phyloP scores from a whole-genome alignment of 2,888 invertebrate genomes.

The Melikaiella ostensackeni region DNA sequence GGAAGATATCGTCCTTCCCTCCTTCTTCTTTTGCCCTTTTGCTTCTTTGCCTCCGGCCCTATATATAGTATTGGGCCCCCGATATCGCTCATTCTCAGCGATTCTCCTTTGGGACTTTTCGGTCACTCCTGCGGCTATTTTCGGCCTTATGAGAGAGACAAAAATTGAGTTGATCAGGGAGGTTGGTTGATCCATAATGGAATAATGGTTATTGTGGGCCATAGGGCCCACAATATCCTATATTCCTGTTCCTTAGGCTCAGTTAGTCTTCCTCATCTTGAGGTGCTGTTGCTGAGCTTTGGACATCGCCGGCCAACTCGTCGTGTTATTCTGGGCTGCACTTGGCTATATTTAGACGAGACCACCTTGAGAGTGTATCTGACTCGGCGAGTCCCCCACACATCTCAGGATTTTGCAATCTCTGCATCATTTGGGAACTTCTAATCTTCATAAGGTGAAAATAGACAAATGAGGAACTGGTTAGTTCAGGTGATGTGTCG shows the following conservation, averaged over 20 bases:
- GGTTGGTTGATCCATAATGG: background rate
- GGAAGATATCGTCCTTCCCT: background rate
- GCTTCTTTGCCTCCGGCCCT: background rate
- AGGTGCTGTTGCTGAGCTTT: slow-evolving; percentile 34
- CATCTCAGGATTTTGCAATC: background rate
- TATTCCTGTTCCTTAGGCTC: background rate
- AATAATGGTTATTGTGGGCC: background rate
- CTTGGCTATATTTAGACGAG: slow-evolving; percentile 75
- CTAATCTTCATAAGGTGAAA: background rate
- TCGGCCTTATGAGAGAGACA: background rate
- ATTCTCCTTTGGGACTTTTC: background rate
- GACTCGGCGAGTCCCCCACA: slow-evolving; percentile 43
- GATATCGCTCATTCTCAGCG: background rate
- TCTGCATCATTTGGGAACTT: slow-evolving; percentile 1
- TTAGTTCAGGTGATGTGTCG: background rate
- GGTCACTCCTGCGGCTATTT: background rate
- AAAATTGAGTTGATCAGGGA: background rate
- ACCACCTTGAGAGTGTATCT: slow-evolving; percentile 73
- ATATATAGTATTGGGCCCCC: background rate
- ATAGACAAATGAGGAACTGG: background rate
- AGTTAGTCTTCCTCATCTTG: slow-evolving; percentile 2
- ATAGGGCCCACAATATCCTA: background rate
- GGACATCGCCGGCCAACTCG: slow-evolving; percentile 36
- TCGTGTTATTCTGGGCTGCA: slow-evolving; percentile 73
- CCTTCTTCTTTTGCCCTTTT: background rate